Percentiles rank a stretch among this genome's conserved stretches.
These are phyloP conservation scores for Cyrtodaria siliqua DNA, from an alignment of 2,888 invertebrate genomes.

Conservation along the genomic window DNA sequence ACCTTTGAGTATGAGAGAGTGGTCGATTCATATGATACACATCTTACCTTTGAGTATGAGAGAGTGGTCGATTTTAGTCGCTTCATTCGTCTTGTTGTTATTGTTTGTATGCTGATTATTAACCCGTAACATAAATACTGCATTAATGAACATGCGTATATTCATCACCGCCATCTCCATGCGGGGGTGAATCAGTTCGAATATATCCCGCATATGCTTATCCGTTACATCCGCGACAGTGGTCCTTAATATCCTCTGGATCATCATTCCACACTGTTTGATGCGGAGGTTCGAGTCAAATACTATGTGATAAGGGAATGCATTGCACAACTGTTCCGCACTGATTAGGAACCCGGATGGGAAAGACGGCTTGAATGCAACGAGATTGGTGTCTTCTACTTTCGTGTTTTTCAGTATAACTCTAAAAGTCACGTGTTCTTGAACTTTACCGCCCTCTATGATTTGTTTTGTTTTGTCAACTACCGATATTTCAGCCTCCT, in stretches of 20 bases:
- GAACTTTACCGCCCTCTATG: slow-evolving; percentile 67
- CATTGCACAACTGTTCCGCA: slow-evolving; percentile 77
- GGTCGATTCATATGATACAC: too few species aligned
- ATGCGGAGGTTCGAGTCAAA: slow-evolving; percentile 79
- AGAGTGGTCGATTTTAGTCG: neutral
- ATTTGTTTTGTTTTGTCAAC: slow-evolving; percentile 67
- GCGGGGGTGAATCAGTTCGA: slow-evolving; percentile 76
- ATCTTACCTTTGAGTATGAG: slow-evolving; percentile 4
- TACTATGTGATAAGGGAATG: slow-evolving; percentile 83
- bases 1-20: slow-evolving; percentile 48
- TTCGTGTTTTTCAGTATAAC: slow-evolving; percentile 56
- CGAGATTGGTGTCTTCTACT: slow-evolving; percentile 14
- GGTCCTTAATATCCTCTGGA: slow-evolving; percentile 66
- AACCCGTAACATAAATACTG: slow-evolving; percentile 76
- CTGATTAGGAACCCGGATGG: slow-evolving; percentile 64
- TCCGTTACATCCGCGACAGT: slow-evolving; percentile 18
- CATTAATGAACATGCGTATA: slow-evolving; percentile 81
- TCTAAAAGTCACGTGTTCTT: slow-evolving; percentile 76
- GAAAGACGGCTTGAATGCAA: slow-evolving; percentile 52
- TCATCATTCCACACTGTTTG: slow-evolving; percentile 75
- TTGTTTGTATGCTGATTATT: slow-evolving; percentile 1
- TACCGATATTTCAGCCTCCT: slow-evolving; percentile 67
- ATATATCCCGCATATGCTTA: slow-evolving; percentile 64
- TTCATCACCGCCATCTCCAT: slow-evolving; percentile 78
- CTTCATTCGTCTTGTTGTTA: neutral